Conservation (phyloP, 2,797 vertebrate species). For the Ara ararauna region DNA sequence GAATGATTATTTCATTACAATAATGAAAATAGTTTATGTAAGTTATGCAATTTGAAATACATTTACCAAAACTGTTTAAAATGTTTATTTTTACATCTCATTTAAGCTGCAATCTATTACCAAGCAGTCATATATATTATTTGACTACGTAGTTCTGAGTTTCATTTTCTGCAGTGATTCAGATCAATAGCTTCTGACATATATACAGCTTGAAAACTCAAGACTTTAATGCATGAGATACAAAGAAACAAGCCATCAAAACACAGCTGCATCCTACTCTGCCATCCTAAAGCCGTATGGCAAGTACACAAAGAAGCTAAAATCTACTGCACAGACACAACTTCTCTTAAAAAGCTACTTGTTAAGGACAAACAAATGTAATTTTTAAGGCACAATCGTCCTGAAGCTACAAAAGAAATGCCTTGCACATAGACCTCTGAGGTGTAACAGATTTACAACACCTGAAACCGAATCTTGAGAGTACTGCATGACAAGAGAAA, state of each 20-base stretch:
- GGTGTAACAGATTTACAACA: not conserved
- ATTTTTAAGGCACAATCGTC: not conserved
- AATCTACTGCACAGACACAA: accelerated
- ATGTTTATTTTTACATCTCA: not conserved
- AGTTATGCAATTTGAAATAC: not conserved
- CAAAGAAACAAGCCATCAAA: not conserved
- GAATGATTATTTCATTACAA: not conserved
- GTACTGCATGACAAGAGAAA: not conserved
- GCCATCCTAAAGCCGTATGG: not conserved
- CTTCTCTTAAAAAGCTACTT: not conserved
- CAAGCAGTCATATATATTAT: not conserved
- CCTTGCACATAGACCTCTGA: accelerated
- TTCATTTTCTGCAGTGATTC: not conserved
- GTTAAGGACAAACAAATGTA: not conserved
- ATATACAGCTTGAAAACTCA: not conserved
- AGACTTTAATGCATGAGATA: not conserved
- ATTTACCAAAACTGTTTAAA: not conserved
- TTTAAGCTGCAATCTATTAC: not conserved
- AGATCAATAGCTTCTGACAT: not conserved
- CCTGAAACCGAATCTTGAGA: not conserved
- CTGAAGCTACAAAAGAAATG: not conserved
- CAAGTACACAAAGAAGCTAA: not conserved
- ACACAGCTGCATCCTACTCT: accelerated
- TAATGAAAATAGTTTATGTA: not conserved
- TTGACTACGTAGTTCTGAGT: not conserved